Percentiles rank a stretch among this genome's conserved stretches.
These are phyloP conservation scores for Motacilla tschutschensis DNA, from an alignment of 2,113 vertebrate species.

Conservation along the genomic window DNA sequence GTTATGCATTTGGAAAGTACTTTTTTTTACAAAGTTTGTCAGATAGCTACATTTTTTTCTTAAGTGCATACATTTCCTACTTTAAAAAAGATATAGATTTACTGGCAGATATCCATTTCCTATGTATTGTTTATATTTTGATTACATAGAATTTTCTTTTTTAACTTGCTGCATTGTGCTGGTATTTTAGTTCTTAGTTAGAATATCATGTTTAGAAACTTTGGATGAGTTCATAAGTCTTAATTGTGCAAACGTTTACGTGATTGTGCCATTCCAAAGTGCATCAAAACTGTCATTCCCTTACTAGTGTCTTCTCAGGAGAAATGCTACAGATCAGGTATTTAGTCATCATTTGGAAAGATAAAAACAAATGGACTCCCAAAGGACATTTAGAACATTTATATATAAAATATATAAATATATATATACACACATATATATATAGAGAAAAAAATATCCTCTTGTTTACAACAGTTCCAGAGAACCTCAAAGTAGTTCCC, in stretches of 20 bases:
- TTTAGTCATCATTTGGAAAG: constrained; percentile 75
- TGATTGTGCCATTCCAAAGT: constrained; percentile 87
- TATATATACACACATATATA: constrained; percentile 41
- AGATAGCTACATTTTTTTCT: constrained; percentile 61
- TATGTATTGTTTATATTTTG: constrained; percentile 79
- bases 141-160: constrained; percentile 72
- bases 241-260: constrained; percentile 85
- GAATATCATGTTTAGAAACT: constrained; percentile 74
- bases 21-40: constrained; percentile 55
- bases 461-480: constrained; percentile 82
- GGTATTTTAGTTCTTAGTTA: constrained; percentile 71
- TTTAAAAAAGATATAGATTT: constrained; percentile 58
- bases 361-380: constrained; percentile 72
- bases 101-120: constrained; percentile 71
- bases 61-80: constrained; percentile 70
- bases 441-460: constrained; percentile 54
- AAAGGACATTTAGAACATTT: constrained; percentile 69
- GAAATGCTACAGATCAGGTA: constrained; percentile 81
- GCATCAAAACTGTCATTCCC: constrained; percentile 85
- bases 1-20: constrained; percentile 61
- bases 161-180: constrained; percentile 76
- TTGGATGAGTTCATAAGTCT: constrained; percentile 85
- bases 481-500: constrained; percentile 76
- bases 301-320: constrained; percentile 84
- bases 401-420: constrained; percentile 63